Base-by-base conservation (phyloP, 2,797 vertebrate species). In the Strix occidentalis region DNA sequence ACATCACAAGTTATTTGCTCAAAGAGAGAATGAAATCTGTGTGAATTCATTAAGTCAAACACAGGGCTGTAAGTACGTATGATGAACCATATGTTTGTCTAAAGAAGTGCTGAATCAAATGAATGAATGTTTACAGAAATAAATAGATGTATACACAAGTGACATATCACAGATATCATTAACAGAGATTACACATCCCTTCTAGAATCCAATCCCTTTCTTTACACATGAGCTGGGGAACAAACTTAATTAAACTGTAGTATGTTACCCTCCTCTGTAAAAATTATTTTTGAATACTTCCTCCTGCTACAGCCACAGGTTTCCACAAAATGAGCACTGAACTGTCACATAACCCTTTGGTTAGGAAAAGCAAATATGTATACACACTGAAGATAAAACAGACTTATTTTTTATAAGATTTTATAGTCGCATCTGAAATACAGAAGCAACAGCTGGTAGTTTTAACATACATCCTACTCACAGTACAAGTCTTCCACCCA, bases 11-110 rank as follows among this genome's bases (percentile, higher is more conserved):
- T 41, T 90, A 82, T 93, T 93, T 93, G 35, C 84, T 96, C 80
- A 85, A 89, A 92, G 71, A 92, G 35, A 90, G 66, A 90, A 89
- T 89, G 33, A 82, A 86, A 93, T 83, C 54, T 90, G 20, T 63
- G 69, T 68, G 79, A 89, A 89, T 94, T 92, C 64, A 90, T 92
- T 78, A 95, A 88, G 64, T 50, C 83, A 91, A 72, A 91, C 48
- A 83, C 39, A 84, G 70, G 68, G 68, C 60, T 84, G 31, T 74
- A 91, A 70, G 77, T 48, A 53, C 0, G 2, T 39, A 10, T 68
- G 80, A 95, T 86, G 60, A 93, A 70, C 76, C 80, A 58, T 86
- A 87, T 86, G 82, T 93, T 92, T 89, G 46, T 33, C 83, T 82
- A 82, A 74, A 93, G 76, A 76, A 80, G 33, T 46, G 60, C 60